Evolutionary conservation across 2,797 vertebrate genomes (phyloP).

Genomic region (Brachyrhaphis roseni): DNA sequence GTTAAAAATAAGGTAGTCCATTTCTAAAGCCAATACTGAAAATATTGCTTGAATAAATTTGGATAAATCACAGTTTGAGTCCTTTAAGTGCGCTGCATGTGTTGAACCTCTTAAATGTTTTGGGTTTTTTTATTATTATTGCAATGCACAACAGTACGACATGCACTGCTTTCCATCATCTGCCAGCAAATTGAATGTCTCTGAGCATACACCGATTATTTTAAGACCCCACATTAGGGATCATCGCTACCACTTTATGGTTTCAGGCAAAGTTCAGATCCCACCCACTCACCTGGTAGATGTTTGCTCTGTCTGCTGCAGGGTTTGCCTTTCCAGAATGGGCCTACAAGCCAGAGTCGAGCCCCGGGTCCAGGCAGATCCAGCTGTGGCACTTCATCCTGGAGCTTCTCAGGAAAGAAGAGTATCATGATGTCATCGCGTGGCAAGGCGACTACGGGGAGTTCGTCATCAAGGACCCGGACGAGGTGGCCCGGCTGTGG

Average conservation of each 20-base stretch:
- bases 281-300: constrained; percentile 23
- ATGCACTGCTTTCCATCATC: neutral
- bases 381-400: constrained; percentile 95
- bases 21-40: neutral
- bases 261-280: constrained; percentile 5
- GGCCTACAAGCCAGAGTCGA: constrained; percentile 93
- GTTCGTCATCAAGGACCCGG: constrained; percentile 93
- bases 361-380: constrained; percentile 91
- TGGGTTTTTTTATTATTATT: neutral
- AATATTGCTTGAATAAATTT: neutral
- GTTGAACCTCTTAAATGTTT: neutral
- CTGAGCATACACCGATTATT: neutral
- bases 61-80: neutral
- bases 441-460: constrained; percentile 95
- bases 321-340: constrained; percentile 92
- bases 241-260: neutral
- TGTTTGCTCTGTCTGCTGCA: constrained; percentile 46
- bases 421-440: constrained; percentile 92
- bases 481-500: constrained; percentile 92
- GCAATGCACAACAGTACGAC: neutral
- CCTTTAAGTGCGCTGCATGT: neutral
- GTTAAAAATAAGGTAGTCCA: neutral
- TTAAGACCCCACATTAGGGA: neutral
- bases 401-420: constrained; percentile 90
- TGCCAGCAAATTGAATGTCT: neutral